Percentiles rank a stretch among this genome's conserved stretches.
phyloP scores from a whole-genome alignment of 2,113 vertebrate species.

The Anhinga rufa region DNA sequence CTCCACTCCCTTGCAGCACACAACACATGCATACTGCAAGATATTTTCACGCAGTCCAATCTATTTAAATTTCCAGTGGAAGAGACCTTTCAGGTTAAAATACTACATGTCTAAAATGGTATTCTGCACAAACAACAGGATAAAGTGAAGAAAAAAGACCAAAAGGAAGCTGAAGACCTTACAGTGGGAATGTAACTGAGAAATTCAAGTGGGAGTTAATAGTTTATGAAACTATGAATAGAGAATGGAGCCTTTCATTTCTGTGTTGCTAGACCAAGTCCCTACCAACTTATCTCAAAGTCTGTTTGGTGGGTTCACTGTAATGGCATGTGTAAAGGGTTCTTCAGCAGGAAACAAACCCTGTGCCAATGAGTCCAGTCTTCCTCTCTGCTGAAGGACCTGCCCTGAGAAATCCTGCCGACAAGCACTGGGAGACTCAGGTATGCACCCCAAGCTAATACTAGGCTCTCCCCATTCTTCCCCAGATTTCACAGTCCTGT shows the following conservation, averaged over 20 bases:
- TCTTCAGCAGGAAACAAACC: background rate
- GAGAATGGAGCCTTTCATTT: conserved; percentile 21
- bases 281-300: background rate
- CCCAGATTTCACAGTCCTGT: background rate
- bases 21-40: background rate
- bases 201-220: background rate
- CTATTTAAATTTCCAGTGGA: background rate
- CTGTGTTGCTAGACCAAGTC: background rate
- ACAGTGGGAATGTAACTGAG: background rate
- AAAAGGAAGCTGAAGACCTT: background rate
- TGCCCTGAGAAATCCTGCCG: background rate
- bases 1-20: background rate
- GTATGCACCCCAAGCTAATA: background rate
- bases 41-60: background rate
- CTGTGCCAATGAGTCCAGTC: background rate
- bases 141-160: background rate
- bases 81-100: background rate
- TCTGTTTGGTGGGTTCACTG: background rate
- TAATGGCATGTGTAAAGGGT: background rate
- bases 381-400: background rate
- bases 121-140: background rate
- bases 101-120: background rate
- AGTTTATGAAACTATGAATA: background rate
- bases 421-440: background rate
- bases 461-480: background rate